phyloP scores from a whole-genome alignment of 2,113 vertebrate species.

The Atrichornis clamosus region DNA sequence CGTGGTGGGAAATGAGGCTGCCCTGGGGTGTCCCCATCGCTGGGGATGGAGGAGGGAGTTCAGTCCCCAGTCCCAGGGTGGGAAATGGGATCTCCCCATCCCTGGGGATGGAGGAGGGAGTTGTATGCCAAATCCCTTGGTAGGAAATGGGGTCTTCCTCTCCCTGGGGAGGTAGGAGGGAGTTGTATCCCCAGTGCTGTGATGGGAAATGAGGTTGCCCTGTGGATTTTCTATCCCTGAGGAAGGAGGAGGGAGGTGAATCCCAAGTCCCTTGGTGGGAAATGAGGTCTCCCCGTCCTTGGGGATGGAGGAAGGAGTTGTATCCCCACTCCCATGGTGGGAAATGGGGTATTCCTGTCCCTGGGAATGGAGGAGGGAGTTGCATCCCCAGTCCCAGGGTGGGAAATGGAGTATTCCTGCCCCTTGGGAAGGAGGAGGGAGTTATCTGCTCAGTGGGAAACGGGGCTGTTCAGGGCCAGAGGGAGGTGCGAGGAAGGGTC shows the following conservation, averaged over 20 bases:
- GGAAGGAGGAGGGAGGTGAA: not conserved
- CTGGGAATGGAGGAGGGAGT: too few species aligned
- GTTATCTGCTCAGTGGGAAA: not conserved
- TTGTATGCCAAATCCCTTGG: not conserved
- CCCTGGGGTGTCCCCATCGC: not conserved
- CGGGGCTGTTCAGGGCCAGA: rapidly evolving
- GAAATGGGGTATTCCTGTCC: not conserved
- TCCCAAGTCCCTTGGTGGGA: too few species aligned
- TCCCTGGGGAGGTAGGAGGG: not conserved
- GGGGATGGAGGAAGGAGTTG: not conserved
- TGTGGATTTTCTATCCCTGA: not conserved
- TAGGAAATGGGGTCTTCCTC: not conserved
- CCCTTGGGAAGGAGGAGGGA: too few species aligned
- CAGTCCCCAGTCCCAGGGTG: too few species aligned
- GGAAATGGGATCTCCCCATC: not conserved
- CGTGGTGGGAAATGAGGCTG: not conserved
- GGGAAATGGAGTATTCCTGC: too few species aligned
- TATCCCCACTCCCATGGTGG: not conserved
- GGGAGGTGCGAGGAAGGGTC: rapidly evolving
- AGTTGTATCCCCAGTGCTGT: too few species aligned
- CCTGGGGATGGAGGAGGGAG: not conserved
- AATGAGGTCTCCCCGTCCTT: not conserved
- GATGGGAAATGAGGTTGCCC: not conserved
- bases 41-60: not conserved
- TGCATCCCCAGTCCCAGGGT: too few species aligned